Conservation (phyloP, 1,140 invertebrate genomes). For the Tenebrio molitor region DNA sequence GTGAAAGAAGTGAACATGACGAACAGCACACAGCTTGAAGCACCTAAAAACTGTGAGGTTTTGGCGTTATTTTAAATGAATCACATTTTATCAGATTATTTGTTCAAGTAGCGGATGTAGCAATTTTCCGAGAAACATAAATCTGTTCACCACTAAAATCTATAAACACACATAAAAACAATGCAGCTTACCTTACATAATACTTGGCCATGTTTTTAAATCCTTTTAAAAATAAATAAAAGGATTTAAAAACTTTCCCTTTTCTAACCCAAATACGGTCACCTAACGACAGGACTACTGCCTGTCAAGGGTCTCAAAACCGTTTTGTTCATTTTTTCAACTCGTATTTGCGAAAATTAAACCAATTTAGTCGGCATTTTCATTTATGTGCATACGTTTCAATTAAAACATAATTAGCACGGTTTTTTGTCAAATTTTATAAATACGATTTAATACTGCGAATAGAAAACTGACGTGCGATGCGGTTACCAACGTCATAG, state of each 20-base stretch:
- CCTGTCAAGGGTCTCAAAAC: neutral
- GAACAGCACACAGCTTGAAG: neutral
- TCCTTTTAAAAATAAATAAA: constrained; percentile 13
- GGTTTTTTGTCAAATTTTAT: too few species aligned
- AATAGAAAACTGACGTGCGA: too few species aligned
- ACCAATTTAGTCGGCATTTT: too few species aligned
- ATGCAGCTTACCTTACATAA: constrained; percentile 17
- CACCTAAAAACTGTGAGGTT: constrained; percentile 13
- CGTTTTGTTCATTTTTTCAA: neutral
- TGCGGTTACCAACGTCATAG: too few species aligned
- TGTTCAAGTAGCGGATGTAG: constrained; percentile 1
- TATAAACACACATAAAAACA: constrained; percentile 4
- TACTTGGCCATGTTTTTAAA: constrained; percentile 27
- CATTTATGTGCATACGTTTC: neutral
- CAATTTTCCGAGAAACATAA: constrained; percentile 3
- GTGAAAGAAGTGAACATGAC: constrained; percentile 13
- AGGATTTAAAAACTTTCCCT: constrained; percentile 34
- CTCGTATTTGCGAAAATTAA: too few species aligned
- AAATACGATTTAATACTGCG: too few species aligned
- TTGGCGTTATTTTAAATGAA: constrained; percentile 1
- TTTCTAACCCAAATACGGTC: constrained; percentile 13
- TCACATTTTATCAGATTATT: constrained; percentile 32
- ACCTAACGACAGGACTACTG: neutral
- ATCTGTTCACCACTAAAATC: neutral
- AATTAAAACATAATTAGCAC: too few species aligned